Evolutionary conservation across 2,113 vertebrate species (phyloP).

Genomic region (Bucco capensis): DNA sequence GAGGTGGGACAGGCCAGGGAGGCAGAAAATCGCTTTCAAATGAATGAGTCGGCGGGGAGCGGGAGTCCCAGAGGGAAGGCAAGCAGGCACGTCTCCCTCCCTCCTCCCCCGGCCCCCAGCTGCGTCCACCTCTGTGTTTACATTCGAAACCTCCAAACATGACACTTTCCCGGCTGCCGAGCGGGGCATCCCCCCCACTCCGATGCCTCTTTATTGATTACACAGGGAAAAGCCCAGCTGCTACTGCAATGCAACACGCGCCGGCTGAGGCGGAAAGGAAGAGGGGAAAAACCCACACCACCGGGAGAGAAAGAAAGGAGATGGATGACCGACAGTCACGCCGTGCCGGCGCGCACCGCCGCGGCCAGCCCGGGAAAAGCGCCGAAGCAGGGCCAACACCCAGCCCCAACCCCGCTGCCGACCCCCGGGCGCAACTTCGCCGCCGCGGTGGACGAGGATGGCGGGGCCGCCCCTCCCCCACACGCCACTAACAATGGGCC

Average conservation of each 20-base stretch:
- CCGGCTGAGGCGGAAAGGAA: background rate
- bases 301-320: background rate
- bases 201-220: constrained; percentile 56
- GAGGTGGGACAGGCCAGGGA: background rate
- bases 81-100: background rate
- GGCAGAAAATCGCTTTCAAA: constrained; percentile 16
- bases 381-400: background rate
- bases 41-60: constrained; percentile 48
- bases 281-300: background rate
- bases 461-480: background rate
- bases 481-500: background rate
- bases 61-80: constrained; percentile 7
- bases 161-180: background rate
- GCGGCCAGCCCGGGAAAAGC: background rate
- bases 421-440: background rate
- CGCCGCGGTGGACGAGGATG: background rate
- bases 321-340: background rate
- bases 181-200: background rate
- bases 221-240: constrained; percentile 39
- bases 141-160: background rate
- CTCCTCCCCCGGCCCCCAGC: background rate
- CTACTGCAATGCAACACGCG: constrained; percentile 76
- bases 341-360: background rate
- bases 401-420: background rate
- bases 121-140: background rate